These are phyloP conservation scores for Dromococcyx pavoninus DNA, from an alignment of 2,797 vertebrate species.

Conservation along the genomic window DNA sequence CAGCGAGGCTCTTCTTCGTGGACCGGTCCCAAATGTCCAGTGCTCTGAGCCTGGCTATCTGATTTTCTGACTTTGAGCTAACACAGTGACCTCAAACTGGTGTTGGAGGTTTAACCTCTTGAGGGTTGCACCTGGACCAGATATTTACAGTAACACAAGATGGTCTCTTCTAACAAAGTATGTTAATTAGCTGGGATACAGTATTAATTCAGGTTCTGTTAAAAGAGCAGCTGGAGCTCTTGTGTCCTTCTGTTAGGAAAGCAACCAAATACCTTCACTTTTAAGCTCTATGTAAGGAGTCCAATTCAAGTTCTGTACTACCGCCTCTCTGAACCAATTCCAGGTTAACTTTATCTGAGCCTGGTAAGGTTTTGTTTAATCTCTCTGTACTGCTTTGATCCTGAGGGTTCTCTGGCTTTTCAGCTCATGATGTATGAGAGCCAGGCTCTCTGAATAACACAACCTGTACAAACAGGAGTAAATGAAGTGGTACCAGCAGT, in stretches of 20 bases:
- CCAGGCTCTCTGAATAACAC: not conserved
- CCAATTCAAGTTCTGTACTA: accelerated
- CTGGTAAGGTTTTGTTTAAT: not conserved
- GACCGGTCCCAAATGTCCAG: not conserved
- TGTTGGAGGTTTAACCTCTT: not conserved
- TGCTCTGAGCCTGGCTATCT: not conserved
- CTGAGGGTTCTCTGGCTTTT: not conserved
- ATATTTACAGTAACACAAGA: accelerated
- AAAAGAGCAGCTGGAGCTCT: not conserved
- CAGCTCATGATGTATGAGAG: not conserved
- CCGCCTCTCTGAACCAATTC: not conserved
- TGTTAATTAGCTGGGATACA: not conserved
- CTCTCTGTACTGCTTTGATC: not conserved
- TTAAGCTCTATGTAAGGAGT: not conserved
- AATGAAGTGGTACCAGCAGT: not conserved
- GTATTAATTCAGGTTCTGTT: not conserved
- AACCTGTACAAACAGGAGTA: not conserved
- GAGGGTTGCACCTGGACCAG: not conserved
- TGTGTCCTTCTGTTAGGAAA: not conserved
- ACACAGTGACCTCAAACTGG: not conserved
- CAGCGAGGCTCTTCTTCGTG: not conserved
- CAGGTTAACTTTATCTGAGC: not conserved
- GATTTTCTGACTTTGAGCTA: not conserved
- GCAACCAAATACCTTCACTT: not conserved
- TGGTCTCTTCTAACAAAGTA: not conserved